phyloP scores from a whole-genome alignment of 1,140 invertebrate genomes.

The Phthorimaea operculella region DNA sequence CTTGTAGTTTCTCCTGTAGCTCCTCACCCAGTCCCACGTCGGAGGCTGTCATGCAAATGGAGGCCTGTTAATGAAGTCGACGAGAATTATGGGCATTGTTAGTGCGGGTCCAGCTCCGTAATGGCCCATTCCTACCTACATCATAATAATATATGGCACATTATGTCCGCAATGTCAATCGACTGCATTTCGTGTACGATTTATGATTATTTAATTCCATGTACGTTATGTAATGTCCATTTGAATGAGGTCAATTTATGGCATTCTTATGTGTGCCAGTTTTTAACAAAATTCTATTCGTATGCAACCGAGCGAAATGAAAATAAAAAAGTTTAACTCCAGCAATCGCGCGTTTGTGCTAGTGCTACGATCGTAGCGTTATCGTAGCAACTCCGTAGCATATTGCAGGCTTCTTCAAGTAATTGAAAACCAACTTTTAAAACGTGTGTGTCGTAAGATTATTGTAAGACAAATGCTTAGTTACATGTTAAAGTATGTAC shows the following conservation, averaged over 20 bases:
- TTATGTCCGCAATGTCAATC: conserved; percentile 47
- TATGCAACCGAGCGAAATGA: no score
- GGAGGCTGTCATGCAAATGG: conserved; percentile 60
- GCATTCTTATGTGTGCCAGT: no score
- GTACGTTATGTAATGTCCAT: background rate
- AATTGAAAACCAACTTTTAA: no score
- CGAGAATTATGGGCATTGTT: conserved; percentile 65
- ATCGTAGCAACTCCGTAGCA: background rate
- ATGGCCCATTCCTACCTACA: conserved; percentile 60
- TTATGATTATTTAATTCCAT: conserved; percentile 17
- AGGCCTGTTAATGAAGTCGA: conserved; percentile 65
- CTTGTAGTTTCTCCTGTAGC: background rate
- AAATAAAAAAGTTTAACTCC: no score
- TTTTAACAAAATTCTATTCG: no score
- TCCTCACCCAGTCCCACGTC: background rate
- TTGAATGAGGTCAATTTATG: no score
- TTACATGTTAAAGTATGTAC: no score
- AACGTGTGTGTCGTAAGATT: no score
- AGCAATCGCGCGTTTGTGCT: no score
- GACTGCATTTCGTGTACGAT: conserved; percentile 26
- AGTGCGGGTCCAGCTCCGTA: conserved; percentile 53
- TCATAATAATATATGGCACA: conserved; percentile 60
- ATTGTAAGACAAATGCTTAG: no score
- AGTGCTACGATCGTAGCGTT: background rate
- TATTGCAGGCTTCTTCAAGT: no score